Percentiles rank a stretch among this genome's conserved stretches.
Evolutionary conservation across 1,140 invertebrate species (phyloP).

Genomic region (Hylaeus anthracinus): DNA sequence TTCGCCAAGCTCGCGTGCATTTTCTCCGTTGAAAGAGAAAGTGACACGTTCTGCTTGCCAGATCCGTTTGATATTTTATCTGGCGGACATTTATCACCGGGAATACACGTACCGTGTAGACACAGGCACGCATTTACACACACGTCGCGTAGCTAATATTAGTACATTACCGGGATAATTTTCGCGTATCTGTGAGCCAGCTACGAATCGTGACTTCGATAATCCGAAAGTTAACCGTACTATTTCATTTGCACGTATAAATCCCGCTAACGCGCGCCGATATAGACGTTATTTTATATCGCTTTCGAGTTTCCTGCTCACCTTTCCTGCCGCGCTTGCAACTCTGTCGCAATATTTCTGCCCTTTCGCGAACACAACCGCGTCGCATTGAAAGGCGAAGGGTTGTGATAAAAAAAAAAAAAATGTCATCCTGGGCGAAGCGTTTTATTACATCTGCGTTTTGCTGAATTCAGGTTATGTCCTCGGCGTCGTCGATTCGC

Average conservation of each 20-base stretch:
- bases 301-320: no score
- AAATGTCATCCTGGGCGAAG: not conserved
- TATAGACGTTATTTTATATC: constrained; percentile 1
- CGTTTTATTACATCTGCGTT: not conserved
- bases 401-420: not conserved
- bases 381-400: no score
- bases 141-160: not conserved
- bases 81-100: not conserved
- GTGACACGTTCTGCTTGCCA: not conserved
- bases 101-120: not conserved
- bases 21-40: not conserved
- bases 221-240: constrained; percentile 3
- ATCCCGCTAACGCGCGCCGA: not conserved
- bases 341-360: constrained; percentile 1
- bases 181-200: not conserved
- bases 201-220: not conserved
- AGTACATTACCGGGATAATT: constrained; percentile 8
- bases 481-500: not conserved
- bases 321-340: not conserved
- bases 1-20: not conserved
- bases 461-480: not conserved
- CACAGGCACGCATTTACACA: not conserved
- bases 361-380: not conserved
- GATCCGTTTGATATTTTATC: not conserved
- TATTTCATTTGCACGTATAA: not conserved